Base-by-base conservation (phyloP, 2,888 invertebrate species). In the Macrosiphum euphorbiae region DNA sequence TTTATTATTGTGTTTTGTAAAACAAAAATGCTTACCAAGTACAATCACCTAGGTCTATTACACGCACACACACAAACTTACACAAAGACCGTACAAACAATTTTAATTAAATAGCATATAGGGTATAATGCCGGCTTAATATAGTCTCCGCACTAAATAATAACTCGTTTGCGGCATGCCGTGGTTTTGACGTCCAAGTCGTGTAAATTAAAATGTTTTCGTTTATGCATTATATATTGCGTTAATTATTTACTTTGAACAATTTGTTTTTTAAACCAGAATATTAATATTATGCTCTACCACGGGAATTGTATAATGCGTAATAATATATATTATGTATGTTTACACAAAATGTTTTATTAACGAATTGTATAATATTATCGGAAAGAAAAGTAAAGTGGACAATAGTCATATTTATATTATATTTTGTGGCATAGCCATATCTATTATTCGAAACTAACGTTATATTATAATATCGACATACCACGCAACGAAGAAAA, bases 121-220 rank as follows among this genome's bases (percentile, higher is more conserved):
- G 85, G 41, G 26, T 67, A 35, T 78, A 78, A 78, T 20, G 78
- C 35, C 20, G 20, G 67, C 78, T 78, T 78, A 78, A n/a, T n/a
- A 41, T 78, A 20, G 78, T 35, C 35, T 35, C 35, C 3, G 41
- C 41, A 78, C 35, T 78, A 78, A 78, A 78, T 78, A 78, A 78
- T 78, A 78, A 78, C 78, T 78, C 78, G 78, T 78, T 78, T 67
- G 35, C 20, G 35, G 78, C 35, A 78, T 78, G 20, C 20, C 20
- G 35, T 78, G 78, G 78, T 78, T 78, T 35, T 78, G 78, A 78
- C 78, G n/a, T 78, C 35, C 35, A 78, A 78, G 78, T 78, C 78
- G 0, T 78, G 78, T 78, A 78, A 78, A 78, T 35, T 78, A 78
- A 78, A 78, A 78, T 78, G 35, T 35, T 78, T 78, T 78, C 35